Evolutionary conservation across 1,140 invertebrate species (phyloP), one percentile per base, ranked within the genome.

Genomic region (Drosophila repletoides): DNA sequence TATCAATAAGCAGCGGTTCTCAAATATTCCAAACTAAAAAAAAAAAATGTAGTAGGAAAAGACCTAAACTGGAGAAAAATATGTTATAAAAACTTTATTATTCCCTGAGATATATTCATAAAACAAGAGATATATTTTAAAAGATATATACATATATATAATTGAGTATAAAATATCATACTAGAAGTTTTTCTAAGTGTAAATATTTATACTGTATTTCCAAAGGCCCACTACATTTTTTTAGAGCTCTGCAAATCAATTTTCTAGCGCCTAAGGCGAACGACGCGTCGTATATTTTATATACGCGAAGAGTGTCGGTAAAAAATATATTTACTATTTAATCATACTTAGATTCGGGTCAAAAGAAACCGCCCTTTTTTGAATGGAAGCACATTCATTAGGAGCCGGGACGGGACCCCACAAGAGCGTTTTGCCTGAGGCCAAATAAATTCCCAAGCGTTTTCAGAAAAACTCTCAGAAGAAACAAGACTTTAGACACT

Each of bases 321-420:
- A 12, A 10, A 17, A 22, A 40, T 38, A 38, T 40, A 28, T 46
- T 29, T n/a, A 29, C 26, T 9, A 55, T 63, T 55, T 43, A 63
- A 55, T 63, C 59, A 55, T 34, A 36, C 38, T 63, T 55, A 45
- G 59, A 63, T 63, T 63, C 28, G 59, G 59, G 59, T 55, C 59
- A 45, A 45, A 34, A 45, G 59, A 28, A 2, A 22, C 59, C 59
- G 49, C 59, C 59, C 59, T 17, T 34, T 38, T 17, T 26, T 5
- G 14, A 2, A 5, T 38, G n/a, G 53, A 55, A 53, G 43, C 28
- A 45, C 49, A 63, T 43, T 55, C 59, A 63, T 63, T 53, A 45
- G 45, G 12, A 14, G 21, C 10, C 5, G 9, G 33, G 22, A 52
- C 21, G 59, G 38, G 59, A 63, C 59, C 55, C 34, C 63, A 59